Evolutionary conservation across 1,140 invertebrate genomes (phyloP).

Genomic region (Anastrepha obliqua): DNA sequence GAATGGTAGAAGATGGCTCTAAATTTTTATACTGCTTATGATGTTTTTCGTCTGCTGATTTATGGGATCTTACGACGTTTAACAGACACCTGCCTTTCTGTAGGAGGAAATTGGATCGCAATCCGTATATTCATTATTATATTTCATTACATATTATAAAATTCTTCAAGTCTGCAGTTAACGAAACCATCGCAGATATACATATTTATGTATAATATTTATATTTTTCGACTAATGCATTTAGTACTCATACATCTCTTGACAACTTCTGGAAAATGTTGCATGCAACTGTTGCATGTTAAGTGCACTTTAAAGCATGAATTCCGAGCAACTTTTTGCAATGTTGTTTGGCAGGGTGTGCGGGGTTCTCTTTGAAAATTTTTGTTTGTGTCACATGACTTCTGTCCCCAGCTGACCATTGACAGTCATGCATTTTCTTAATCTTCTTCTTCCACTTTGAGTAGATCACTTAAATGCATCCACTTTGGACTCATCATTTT

Average conservation of each 20-base stretch:
- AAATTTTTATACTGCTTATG: no score
- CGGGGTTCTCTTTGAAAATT: no score
- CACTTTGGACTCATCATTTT: slow-evolving; percentile 33
- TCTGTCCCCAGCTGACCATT: neutral
- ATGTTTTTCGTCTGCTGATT: no score
- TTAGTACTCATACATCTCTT: neutral
- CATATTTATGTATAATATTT: no score
- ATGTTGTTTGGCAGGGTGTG: neutral
- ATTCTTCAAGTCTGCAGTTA: no score
- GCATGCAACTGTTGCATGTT: neutral
- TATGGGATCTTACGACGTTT: no score
- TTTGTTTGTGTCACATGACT: neutral
- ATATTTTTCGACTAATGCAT: neutral
- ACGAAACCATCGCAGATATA: no score
- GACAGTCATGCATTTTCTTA: neutral
- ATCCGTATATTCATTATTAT: no score
- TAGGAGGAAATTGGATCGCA: no score
- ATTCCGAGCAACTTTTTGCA: neutral
- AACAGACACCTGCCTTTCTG: no score
- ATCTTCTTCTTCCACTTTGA: neutral
- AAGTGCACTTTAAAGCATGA: neutral
- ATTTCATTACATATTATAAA: no score
- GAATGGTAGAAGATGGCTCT: no score
- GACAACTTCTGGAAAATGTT: neutral
- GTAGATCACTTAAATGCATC: slow-evolving; percentile 41